Conservation (phyloP, 2,888 invertebrate genomes). For the Antitype chi region DNA sequence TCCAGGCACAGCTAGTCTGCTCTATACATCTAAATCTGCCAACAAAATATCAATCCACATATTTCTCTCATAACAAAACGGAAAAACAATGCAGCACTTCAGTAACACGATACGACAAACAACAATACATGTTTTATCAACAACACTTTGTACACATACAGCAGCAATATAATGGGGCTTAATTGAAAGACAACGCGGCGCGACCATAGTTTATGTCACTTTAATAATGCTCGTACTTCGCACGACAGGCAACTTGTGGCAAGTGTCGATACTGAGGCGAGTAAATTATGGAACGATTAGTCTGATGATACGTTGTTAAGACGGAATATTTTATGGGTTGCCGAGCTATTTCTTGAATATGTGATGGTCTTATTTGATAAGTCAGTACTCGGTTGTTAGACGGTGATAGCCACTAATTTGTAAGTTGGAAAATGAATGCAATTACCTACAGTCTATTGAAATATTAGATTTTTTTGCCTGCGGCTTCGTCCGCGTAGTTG, state of each 20-base stretch:
- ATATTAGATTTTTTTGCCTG: background rate
- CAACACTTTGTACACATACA: conserved; percentile 47
- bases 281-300: conserved; percentile 38
- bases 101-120: conserved; percentile 33
- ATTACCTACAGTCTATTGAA: background rate
- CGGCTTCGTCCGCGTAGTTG: too few species aligned
- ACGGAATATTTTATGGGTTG: conserved; percentile 31
- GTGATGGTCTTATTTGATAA: conserved; percentile 22
- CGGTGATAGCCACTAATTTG: background rate
- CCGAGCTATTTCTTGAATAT: conserved; percentile 16
- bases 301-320: conserved; percentile 14
- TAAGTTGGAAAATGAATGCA: background rate
- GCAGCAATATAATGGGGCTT: conserved; percentile 70
- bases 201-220: conserved; percentile 64
- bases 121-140: conserved; percentile 65
- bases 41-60: background rate
- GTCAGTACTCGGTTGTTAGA: background rate
- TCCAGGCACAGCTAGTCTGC: background rate
- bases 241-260: conserved; percentile 17
- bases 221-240: conserved; percentile 62
- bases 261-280: conserved; percentile 42
- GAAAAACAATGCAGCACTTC: conserved; percentile 12
- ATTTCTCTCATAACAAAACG: conserved; percentile 12
- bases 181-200: conserved; percentile 71
- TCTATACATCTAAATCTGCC: background rate